phyloP scores from a whole-genome alignment of 1,140 invertebrate species.

The Macrotrachela quadricornifera region DNA sequence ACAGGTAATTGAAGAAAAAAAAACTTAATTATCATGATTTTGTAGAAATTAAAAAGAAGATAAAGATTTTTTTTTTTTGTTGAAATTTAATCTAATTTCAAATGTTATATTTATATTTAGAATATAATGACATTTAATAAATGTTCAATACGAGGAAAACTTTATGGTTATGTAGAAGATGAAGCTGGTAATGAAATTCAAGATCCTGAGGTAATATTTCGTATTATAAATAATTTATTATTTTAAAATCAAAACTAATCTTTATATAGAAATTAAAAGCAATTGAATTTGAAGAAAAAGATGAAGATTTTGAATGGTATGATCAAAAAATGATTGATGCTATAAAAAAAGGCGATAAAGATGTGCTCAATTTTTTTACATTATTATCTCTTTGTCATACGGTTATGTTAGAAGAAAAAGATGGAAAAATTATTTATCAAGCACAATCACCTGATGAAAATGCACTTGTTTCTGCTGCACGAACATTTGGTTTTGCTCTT shows the following conservation, averaged over 20 bases:
- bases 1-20: conserved; percentile 21
- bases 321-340: not conserved
- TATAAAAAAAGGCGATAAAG: not conserved
- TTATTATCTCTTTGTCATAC: conserved; percentile 7
- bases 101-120: conserved; percentile 9
- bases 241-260: too few relatives aligned
- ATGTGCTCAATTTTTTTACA: conserved; percentile 1
- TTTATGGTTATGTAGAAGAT: conserved; percentile 58
- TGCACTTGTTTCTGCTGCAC: conserved; percentile 79
- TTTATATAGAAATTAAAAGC: not conserved
- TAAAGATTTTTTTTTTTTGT: too few relatives aligned
- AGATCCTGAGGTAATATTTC: not conserved
- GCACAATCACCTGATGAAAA: conserved; percentile 95
- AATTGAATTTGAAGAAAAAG: not conserved
- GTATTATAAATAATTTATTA: not conserved
- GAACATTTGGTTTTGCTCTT: conserved; percentile 57
- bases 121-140: conserved; percentile 99
- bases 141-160: conserved; percentile 72
- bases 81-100: too few relatives aligned
- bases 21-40: conserved; percentile 47
- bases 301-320: not conserved
- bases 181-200: conserved; percentile 24
- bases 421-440: conserved; percentile 45
- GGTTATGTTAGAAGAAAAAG: conserved; percentile 5
- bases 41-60: conserved; percentile 32